Conservation (phyloP, 2,113 vertebrate species). For the Chaetodon trifascialis region DNA sequence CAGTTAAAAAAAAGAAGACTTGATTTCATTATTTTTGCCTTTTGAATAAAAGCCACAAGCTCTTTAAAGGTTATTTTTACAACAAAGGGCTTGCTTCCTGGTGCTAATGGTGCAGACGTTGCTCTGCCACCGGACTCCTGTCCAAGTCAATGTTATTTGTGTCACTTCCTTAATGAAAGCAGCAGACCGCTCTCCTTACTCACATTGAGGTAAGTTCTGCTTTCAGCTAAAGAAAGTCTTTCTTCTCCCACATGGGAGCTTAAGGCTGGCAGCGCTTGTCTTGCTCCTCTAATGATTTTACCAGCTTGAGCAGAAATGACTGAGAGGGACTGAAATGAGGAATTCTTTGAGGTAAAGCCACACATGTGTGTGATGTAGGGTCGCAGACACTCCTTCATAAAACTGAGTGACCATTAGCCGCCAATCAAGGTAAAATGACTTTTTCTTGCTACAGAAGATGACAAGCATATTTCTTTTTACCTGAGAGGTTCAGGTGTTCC, state of each 20-base stretch:
- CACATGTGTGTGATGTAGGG: constrained; percentile 62
- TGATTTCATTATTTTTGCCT: constrained; percentile 57
- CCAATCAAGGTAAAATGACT: not conserved
- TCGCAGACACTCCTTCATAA: constrained; percentile 33
- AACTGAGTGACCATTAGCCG: not conserved
- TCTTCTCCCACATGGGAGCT: constrained; percentile 89
- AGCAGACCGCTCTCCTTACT: constrained; percentile 74
- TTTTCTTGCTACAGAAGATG: not conserved
- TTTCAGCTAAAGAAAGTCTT: constrained; percentile 87
- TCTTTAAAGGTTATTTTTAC: constrained; percentile 57
- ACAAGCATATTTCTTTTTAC: constrained; percentile 76
- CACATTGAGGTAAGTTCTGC: constrained; percentile 67
- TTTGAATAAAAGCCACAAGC: constrained; percentile 47
- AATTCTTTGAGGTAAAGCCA: constrained; percentile 62
- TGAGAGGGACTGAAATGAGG: constrained; percentile 61
- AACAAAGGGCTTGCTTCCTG: constrained; percentile 67
- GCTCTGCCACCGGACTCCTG: constrained; percentile 53
- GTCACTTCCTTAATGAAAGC: constrained; percentile 81
- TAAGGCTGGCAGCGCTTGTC: constrained; percentile 92
- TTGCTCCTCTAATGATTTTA: constrained; percentile 80
- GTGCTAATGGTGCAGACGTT: constrained; percentile 60
- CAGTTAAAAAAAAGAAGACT: constrained; percentile 27
- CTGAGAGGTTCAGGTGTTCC: constrained; percentile 97
- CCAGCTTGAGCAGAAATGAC: constrained; percentile 73
- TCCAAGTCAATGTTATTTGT: constrained; percentile 72